These are phyloP conservation scores for Tragelaphus buxtoni DNA, from an alignment of 2,113 vertebrate species.

Conservation along the genomic window DNA sequence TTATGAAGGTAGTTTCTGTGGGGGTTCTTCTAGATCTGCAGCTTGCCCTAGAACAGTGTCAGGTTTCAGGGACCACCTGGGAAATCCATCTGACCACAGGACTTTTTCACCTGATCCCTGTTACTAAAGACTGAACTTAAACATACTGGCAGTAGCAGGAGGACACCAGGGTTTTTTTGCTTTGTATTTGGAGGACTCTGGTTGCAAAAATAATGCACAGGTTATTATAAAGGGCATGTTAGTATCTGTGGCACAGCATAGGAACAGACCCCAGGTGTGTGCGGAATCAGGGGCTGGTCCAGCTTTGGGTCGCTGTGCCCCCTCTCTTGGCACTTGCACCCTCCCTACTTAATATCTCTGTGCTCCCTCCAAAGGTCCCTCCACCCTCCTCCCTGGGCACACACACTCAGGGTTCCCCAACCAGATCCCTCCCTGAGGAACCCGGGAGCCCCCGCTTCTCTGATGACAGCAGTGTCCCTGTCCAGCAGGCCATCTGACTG, in stretches of 20 bases:
- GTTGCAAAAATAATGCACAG: fast-evolving
- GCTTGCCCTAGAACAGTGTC: not conserved
- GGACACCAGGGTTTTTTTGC: not conserved
- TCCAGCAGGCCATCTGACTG: not conserved
- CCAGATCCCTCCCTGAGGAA: not conserved
- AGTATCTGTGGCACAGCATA: not conserved
- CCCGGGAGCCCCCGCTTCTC: not conserved
- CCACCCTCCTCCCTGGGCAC: not conserved
- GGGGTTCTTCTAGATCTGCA: not conserved
- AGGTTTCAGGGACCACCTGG: not conserved
- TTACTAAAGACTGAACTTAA: not conserved
- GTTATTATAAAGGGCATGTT: not conserved
- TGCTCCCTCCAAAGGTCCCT: too few relatives aligned
- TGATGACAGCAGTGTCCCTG: fast-evolving
- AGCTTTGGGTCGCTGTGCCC: not conserved
- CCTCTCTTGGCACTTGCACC: not conserved
- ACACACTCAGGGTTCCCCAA: not conserved
- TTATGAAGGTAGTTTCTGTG: not conserved
- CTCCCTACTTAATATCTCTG: not conserved
- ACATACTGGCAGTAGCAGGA: not conserved
- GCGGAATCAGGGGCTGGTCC: not conserved
- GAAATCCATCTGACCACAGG: not conserved
- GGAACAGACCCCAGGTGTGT: not conserved
- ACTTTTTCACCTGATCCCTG: not conserved
- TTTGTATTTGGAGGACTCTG: not conserved